Evolutionary conservation across 64 coral and sea anemone genomes (phyloP).

Genomic region (Dendrophyllia cribrosa): DNA sequence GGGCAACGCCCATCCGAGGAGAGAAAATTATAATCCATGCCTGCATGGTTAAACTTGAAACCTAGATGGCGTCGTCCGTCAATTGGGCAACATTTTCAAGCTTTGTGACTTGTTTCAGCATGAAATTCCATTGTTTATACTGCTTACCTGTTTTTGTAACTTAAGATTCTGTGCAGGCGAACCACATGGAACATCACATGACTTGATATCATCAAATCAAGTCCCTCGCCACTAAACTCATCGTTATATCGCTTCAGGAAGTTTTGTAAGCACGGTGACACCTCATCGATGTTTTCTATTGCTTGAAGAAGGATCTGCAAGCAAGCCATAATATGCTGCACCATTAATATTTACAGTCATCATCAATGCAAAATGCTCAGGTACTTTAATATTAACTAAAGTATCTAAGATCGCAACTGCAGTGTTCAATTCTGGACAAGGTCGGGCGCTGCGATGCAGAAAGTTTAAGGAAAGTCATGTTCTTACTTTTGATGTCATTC

Average conservation of each 20-base stretch:
- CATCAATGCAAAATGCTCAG: background rate
- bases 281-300: constrained; percentile 79
- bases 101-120: too few relatives aligned
- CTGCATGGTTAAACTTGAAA: too few relatives aligned
- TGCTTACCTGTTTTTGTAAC: constrained; percentile 90
- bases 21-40: too few relatives aligned
- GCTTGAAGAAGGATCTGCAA: constrained; percentile 79
- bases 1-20: too few relatives aligned
- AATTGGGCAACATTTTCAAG: background rate
- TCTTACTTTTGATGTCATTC: too few relatives aligned
- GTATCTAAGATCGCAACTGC: too few relatives aligned
- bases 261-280: constrained; percentile 82
- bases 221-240: constrained; percentile 76
- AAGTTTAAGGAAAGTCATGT: too few relatives aligned
- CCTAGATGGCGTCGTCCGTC: too few relatives aligned
- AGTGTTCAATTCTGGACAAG: too few relatives aligned
- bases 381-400: too few relatives aligned
- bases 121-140: background rate
- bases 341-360: background rate
- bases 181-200: constrained; percentile 96
- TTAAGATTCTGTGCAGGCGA: constrained; percentile 88
- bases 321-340: background rate
- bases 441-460: too few relatives aligned
- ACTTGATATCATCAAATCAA: constrained; percentile 80
- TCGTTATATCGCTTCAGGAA: constrained; percentile 94